These are phyloP conservation scores for Cybosia mesomella DNA, from an alignment of 2,888 invertebrate species.

Conservation along the genomic window DNA sequence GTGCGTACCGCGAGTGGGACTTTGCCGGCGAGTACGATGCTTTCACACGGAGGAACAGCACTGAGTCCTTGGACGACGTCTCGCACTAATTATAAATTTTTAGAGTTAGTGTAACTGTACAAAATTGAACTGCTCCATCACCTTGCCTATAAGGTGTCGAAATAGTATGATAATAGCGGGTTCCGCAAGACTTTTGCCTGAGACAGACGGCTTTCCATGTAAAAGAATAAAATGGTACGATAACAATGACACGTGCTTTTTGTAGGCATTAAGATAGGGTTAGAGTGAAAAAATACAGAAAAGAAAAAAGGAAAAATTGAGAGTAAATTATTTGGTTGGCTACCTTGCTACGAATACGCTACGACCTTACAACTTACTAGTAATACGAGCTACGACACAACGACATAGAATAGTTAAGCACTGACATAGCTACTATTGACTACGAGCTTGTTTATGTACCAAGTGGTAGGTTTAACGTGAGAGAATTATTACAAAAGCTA, in stretches of 20 bases:
- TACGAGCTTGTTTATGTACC: neutral
- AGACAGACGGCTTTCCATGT: neutral
- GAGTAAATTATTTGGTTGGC: too few species aligned
- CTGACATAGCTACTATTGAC: neutral
- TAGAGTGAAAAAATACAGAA: too few species aligned
- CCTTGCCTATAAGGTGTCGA: too few species aligned
- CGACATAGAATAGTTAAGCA: too few species aligned
- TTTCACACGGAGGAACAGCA: conserved; percentile 56
- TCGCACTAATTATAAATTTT: conserved; percentile 54
- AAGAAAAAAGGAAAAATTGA: too few species aligned
- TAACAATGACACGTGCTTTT: too few species aligned
- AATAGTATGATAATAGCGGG: neutral
- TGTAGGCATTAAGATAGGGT: too few species aligned
- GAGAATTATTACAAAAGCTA: neutral
- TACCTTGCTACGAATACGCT: too few species aligned
- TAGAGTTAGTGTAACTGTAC: neutral
- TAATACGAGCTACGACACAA: too few species aligned
- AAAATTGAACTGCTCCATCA: too few species aligned
- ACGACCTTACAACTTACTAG: too few species aligned
- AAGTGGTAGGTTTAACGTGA: too few species aligned
- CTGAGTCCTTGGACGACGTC: conserved; percentile 66
- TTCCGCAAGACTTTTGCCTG: neutral
- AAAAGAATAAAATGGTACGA: neutral
- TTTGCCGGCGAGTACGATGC: conserved; percentile 68
- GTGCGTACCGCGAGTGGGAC: conserved; percentile 89